phyloP scores from a whole-genome alignment of 2,888 invertebrate species.

The Dasypogon diadema region DNA sequence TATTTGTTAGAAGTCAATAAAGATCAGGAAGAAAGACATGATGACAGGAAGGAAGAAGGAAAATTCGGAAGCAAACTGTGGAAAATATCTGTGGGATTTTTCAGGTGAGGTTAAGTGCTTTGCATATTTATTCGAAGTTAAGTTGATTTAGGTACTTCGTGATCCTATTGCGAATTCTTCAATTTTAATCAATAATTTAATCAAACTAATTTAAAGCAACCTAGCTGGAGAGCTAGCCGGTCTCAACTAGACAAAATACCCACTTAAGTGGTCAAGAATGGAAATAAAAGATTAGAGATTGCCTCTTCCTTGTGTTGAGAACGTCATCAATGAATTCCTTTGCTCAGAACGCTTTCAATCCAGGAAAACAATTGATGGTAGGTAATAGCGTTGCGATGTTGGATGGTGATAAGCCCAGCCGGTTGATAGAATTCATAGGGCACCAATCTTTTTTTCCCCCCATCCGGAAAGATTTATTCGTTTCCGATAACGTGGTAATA shows the following conservation, averaged over 20 bases:
- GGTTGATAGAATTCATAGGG: constrained; percentile 27
- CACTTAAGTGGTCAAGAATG: no score
- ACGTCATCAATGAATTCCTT: not conserved
- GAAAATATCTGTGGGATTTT: not conserved
- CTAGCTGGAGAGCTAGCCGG: no score
- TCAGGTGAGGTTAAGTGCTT: not conserved
- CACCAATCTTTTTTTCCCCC: not conserved
- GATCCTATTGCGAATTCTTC: no score
- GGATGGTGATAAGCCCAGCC: constrained; percentile 8
- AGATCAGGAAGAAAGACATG: constrained; percentile 59
- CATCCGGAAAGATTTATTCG: constrained; percentile 53
- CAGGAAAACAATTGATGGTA: constrained; percentile 47
- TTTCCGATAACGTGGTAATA: constrained; percentile 55
- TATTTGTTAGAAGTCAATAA: constrained; percentile 58
- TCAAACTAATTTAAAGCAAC: no score
- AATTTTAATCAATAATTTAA: no score
- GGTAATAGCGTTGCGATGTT: constrained; percentile 36
- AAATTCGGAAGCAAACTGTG: constrained; percentile 6
- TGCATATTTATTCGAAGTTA: not conserved
- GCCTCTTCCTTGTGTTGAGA: not conserved
- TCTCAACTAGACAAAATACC: no score
- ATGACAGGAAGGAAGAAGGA: constrained; percentile 56
- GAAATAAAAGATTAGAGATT: no score
- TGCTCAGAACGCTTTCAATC: not conserved
- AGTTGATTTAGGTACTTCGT: not conserved